These are phyloP conservation scores for Sebastes schlegelii DNA, from an alignment of 2,113 vertebrate species.

Conservation along the genomic window DNA sequence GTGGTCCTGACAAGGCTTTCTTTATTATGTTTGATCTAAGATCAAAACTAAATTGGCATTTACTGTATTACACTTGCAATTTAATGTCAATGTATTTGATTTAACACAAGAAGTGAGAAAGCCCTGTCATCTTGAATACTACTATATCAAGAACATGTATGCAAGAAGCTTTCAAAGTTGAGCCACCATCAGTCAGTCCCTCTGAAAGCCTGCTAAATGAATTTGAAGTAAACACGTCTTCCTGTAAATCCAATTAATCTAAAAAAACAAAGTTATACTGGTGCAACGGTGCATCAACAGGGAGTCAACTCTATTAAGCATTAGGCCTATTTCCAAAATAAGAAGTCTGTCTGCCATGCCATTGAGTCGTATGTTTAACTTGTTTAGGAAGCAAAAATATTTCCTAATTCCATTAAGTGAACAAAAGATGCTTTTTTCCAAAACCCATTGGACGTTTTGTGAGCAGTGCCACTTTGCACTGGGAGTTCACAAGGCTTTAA, in stretches of 20 bases:
- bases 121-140: neutral
- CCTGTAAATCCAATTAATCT: slow-evolving; percentile 44
- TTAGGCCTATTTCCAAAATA: slow-evolving; percentile 16
- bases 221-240: slow-evolving; percentile 34
- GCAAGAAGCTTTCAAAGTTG: neutral
- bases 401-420: slow-evolving; percentile 74
- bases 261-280: slow-evolving; percentile 40
- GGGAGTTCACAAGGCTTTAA: slow-evolving; percentile 91
- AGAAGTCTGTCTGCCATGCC: slow-evolving; percentile 42
- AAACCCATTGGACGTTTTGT: slow-evolving; percentile 71
- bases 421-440: slow-evolving; percentile 76
- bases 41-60: neutral
- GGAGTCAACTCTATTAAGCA: slow-evolving; percentile 16
- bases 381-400: slow-evolving; percentile 77
- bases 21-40: neutral
- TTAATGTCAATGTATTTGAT: neutral
- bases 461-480: slow-evolving; percentile 84
- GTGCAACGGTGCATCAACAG: slow-evolving; percentile 16
- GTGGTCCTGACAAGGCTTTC: neutral
- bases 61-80: neutral
- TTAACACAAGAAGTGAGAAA: neutral
- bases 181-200: neutral
- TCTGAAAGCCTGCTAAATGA: slow-evolving; percentile 30
- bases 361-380: slow-evolving; percentile 69
- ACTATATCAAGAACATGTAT: neutral